Conservation (phyloP, 2,888 invertebrate genomes). For the Arrhopalites spinosus region DNA sequence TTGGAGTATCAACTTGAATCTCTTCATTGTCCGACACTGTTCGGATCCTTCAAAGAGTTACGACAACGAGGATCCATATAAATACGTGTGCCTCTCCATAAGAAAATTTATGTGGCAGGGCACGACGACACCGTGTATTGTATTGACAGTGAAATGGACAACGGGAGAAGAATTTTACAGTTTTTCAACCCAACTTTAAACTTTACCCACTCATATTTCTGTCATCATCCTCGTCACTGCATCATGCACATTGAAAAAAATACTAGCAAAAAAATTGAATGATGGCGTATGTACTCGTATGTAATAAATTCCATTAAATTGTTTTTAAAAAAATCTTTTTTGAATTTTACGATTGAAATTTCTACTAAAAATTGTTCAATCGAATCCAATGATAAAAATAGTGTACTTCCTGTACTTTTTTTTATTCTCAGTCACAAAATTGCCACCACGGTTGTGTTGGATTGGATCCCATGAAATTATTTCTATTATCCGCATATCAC, state of each 20-base stretch:
- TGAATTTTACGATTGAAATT: constrained; percentile 10
- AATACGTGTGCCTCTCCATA: background rate
- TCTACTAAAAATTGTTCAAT: constrained; percentile 15
- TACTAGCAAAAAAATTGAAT: no score
- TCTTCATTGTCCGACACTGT: constrained; percentile 5
- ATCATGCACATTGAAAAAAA: no score
- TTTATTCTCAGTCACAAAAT: no score
- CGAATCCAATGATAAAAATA: constrained; percentile 21
- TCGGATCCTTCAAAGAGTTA: background rate
- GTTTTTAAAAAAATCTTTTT: constrained; percentile 7
- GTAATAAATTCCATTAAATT: constrained; percentile 24
- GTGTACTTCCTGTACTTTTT: constrained; percentile 20
- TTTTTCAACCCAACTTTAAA: constrained; percentile 4
- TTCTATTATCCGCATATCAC: no score
- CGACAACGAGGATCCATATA: no score
- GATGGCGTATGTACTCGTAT: background rate
- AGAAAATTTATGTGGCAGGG: constrained; percentile 24
- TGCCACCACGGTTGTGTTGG: no score
- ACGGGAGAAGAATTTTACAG: constrained; percentile 14
- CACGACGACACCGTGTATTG: background rate
- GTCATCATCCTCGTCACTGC: no score
- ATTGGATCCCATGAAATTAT: no score
- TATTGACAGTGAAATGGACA: background rate
- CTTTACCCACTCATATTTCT: background rate
- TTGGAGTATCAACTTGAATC: background rate